These are phyloP conservation scores for Amblyopsis hoosieri DNA, from an alignment of 2,797 vertebrate species.

Conservation along the genomic window DNA sequence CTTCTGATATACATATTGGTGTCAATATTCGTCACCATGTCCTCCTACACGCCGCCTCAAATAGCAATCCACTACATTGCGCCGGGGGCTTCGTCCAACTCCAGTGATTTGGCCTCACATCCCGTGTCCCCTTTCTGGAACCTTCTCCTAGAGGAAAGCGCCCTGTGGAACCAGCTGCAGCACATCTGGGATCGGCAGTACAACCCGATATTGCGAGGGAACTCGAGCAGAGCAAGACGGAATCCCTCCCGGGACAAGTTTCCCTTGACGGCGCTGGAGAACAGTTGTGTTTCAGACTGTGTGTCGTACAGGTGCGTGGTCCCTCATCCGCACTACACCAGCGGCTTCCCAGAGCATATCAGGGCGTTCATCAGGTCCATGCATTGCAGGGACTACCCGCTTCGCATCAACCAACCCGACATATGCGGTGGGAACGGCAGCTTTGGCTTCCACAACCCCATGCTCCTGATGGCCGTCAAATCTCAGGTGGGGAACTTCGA, in stretches of 20 bases:
- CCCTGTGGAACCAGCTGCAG: conserved; percentile 80
- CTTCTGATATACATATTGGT: conserved; percentile 79
- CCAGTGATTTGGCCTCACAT: conserved; percentile 61
- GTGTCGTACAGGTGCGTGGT: conserved; percentile 44
- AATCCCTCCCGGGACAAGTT: conserved; percentile 21
- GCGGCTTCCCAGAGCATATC: conserved; percentile 72
- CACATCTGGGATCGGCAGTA: conserved; percentile 75
- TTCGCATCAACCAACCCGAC: conserved; percentile 72
- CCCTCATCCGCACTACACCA: conserved; percentile 48
- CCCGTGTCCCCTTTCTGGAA: conserved; percentile 79
- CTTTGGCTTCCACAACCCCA: conserved; percentile 40
- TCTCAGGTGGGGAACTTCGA: conserved; percentile 82
- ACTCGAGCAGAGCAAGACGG: conserved; percentile 35
- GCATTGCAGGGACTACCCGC: conserved; percentile 75
- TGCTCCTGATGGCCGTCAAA: conserved; percentile 80
- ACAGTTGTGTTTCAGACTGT: conserved; percentile 52
- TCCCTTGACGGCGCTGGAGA: conserved; percentile 14
- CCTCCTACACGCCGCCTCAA: conserved; percentile 72
- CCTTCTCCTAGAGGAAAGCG: conserved; percentile 69
- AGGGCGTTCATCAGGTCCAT: conserved; percentile 76
- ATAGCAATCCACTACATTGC: conserved; percentile 73
- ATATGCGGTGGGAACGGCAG: conserved; percentile 53
- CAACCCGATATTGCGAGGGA: conserved; percentile 75
- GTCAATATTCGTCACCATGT: conserved; percentile 77
- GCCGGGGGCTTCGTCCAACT: conserved; percentile 66